These are phyloP conservation scores for Oxyscelio sp. DNA, from an alignment of 2,888 invertebrate genomes.

Conservation along the genomic window DNA sequence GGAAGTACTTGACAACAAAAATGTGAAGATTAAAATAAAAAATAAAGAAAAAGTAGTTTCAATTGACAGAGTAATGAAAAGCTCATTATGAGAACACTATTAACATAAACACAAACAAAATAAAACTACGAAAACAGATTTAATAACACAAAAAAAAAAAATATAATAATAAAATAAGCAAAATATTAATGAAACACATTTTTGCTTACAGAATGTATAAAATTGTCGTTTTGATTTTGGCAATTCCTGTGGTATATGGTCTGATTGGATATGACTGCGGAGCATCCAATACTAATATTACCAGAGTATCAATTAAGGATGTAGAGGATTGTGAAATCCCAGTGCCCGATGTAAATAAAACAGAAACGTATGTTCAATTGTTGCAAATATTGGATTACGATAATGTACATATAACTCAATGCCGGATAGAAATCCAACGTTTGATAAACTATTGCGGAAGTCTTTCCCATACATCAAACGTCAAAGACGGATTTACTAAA, in stretches of 20 bases:
- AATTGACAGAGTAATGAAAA: neutral
- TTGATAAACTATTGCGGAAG: slow-evolving; percentile 46
- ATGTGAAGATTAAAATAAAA: neutral
- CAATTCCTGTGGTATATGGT: neutral
- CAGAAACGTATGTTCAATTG: neutral
- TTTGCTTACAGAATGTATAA: too few species aligned
- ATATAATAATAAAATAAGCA: too few species aligned
- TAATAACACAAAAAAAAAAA: too few species aligned
- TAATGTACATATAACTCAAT: neutral
- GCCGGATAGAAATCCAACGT: neutral
- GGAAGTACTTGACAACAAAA: neutral
- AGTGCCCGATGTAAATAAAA: neutral
- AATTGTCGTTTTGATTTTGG: too few species aligned
- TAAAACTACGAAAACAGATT: too few species aligned
- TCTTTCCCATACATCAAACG: slow-evolving; percentile 51
- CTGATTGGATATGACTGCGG: neutral
- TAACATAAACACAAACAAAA: too few species aligned
- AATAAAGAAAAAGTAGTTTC: slow-evolving; percentile 9
- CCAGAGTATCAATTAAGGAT: neutral
- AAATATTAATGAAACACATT: too few species aligned
- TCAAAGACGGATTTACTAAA: slow-evolving; percentile 42
- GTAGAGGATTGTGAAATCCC: neutral
- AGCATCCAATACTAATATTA: neutral
- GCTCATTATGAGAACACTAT: too few species aligned
- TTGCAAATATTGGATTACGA: neutral